Percentiles rank a stretch among this genome's conserved stretches.
phyloP scores from a whole-genome alignment of 1,140 invertebrate species.

The Brachionus calyciflorus region DNA sequence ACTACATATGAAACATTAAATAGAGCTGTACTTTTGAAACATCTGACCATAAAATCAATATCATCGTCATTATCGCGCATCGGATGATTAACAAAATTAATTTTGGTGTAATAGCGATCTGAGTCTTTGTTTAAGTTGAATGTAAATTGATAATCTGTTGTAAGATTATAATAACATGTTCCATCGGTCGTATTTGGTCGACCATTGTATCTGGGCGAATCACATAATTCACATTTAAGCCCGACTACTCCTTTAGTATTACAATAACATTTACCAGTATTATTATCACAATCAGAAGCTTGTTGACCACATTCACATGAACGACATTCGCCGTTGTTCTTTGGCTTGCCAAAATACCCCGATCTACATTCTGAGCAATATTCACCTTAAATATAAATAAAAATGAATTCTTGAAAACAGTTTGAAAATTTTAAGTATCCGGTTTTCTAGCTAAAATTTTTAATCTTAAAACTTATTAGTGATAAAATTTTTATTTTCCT shows the following conservation, averaged over 20 bases:
- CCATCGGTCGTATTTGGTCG: conserved; percentile 10
- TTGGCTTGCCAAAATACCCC: conserved; percentile 26
- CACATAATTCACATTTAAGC: conserved; percentile 19
- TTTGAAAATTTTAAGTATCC: too few relatives aligned
- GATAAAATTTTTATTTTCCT: too few relatives aligned
- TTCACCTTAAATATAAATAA: too few relatives aligned
- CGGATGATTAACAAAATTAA: conserved; percentile 45
- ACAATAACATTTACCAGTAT: conserved; percentile 9
- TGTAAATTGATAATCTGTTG: conserved; percentile 40
- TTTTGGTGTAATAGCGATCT: conserved; percentile 1
- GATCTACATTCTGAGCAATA: conserved; percentile 4
- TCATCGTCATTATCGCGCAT: conserved; percentile 5
- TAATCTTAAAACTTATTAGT: too few relatives aligned
- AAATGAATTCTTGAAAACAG: too few relatives aligned
- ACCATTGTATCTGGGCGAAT: conserved; percentile 24
- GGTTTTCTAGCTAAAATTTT: too few relatives aligned
- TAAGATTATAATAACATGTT: conserved; percentile 31
- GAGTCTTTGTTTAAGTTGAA: conserved; percentile 43
- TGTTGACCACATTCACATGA: conserved; percentile 25
- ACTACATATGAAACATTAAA: conserved; percentile 29
- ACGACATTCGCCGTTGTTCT: conserved; percentile 11
- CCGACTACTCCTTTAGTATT: conserved; percentile 42
- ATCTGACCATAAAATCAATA: conserved; percentile 46
- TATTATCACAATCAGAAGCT: conserved; percentile 21
- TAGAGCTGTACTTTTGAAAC: not conserved